Base-by-base conservation (phyloP, 1,140 invertebrate species). In the Popillia japonica region DNA sequence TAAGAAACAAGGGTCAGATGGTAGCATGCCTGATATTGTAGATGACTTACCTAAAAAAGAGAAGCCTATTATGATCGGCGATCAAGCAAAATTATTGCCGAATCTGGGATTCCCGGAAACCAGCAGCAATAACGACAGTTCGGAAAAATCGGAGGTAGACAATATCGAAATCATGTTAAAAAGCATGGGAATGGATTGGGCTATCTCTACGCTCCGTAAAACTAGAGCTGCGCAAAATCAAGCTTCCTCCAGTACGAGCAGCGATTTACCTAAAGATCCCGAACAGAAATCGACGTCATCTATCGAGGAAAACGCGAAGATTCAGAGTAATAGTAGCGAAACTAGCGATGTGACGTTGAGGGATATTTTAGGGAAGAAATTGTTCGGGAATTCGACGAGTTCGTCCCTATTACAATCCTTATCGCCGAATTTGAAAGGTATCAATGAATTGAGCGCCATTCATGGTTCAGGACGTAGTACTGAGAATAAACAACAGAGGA, bases 131-230 rank as follows among this genome's bases (percentile, higher is more conserved):
- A 86, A 87, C 78, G 85, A 85, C 10, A 87, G 86, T n/a, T 27
- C 61, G 0, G 59, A 68, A 20, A 77, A 68, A 17, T 64, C 72
- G 0, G 89, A 90, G 77, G 86, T 91, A 73, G 90, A 92, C 83
- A 88, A 89, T 77, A 87, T 87, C 79, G 89, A 89, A 81, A 83
- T 76, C 7, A 90, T 89, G 61, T 88, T 91, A 42, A 89, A 88
- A 82, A 90, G 88, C 81, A 87, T 91, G 23, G 91, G 90, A 10
- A 89, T 92, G 84, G 89, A 88, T 2, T 93, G 92, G 92, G 91
- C 91, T 6, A 89, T 91, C 0, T 88, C 90, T 2, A 92, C 91
- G 0, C 85, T 93, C 40, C 91, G 91, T 78, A 93, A 92, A 85
- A 93, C 91, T 8, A 68, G 27, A 10, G 61, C 61, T 7, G 48